Percentiles rank a stretch among this genome's conserved stretches.
Evolutionary conservation across 2,888 invertebrate species (phyloP).

Genomic region (Crioceris asparagi): DNA sequence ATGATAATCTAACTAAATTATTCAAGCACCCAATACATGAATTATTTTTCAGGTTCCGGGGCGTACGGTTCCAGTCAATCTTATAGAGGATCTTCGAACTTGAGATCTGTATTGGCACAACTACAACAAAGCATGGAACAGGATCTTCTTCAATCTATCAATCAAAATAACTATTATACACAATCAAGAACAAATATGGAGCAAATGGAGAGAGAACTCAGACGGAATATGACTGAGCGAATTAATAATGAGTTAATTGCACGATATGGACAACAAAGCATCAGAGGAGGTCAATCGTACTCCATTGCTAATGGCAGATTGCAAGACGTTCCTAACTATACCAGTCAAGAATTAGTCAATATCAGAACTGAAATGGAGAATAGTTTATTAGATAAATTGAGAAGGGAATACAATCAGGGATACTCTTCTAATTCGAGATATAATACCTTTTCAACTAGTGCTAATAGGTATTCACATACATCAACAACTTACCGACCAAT

Average conservation of each 20-base stretch:
- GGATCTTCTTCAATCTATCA: conserved; percentile 27
- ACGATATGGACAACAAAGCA: conserved; percentile 25
- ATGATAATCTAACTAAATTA: too few species aligned
- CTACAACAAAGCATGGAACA: conserved; percentile 29
- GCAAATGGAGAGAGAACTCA: conserved; percentile 30
- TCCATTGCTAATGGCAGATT: conserved; percentile 23
- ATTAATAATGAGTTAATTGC: conserved; percentile 27
- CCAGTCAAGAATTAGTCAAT: conserved; percentile 29
- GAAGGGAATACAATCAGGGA: conserved; percentile 15
- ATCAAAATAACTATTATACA: conserved; percentile 13
- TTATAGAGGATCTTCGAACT: conserved; percentile 18
- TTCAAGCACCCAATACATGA: too few species aligned
- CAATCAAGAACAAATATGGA: conserved; percentile 21
- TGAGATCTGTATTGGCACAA: conserved; percentile 22
- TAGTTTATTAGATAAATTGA: conserved; percentile 25
- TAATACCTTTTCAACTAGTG: conserved; percentile 4
- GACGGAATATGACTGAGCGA: conserved; percentile 29
- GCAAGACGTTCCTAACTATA: conserved; percentile 27
- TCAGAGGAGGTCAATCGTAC: conserved; percentile 27
- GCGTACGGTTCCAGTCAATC: conserved; percentile 8
- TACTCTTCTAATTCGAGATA: neutral
- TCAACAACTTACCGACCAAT: conserved; percentile 14
- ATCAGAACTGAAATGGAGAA: conserved; percentile 28
- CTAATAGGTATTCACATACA: conserved; percentile 7
- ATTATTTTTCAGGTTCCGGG: conserved; percentile 6